Percentiles rank a stretch among this genome's conserved stretches.
Evolutionary conservation across 2,113 vertebrate genomes (phyloP).

Genomic region (Phalacrocorax aristotelis): DNA sequence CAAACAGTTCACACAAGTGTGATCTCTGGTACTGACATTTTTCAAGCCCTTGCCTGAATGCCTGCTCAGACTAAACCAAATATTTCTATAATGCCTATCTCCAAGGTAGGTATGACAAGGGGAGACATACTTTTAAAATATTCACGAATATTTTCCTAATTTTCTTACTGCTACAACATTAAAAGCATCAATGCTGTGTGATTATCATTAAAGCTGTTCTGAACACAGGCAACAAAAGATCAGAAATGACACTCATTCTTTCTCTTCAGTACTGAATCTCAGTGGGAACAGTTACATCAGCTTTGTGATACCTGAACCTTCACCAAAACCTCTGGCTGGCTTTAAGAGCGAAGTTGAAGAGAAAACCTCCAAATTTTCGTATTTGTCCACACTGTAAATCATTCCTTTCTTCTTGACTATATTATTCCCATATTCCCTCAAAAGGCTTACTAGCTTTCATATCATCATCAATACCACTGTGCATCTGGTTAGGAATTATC

Average conservation of each 20-base stretch:
- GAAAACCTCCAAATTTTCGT: not conserved
- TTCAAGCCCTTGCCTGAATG: not conserved
- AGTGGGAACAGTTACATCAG: not conserved
- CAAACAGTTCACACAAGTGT: accelerated
- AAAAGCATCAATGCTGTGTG: not conserved
- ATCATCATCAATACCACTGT: not conserved
- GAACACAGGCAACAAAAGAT: not conserved
- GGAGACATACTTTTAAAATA: not conserved
- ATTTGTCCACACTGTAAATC: not conserved
- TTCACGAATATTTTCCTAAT: not conserved
- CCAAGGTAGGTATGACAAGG: not conserved
- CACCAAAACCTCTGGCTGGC: not conserved
- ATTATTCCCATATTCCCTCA: not conserved
- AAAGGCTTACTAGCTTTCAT: not conserved
- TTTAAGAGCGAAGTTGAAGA: not conserved
- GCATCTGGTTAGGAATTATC: not conserved
- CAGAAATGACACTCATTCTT: not conserved
- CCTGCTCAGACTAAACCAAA: not conserved
- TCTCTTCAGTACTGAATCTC: not conserved
- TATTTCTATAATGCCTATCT: not conserved
- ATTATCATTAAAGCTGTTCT: not conserved
- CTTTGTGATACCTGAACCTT: not conserved
- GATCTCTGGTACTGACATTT: not conserved
- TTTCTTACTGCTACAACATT: not conserved
- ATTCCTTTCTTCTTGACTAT: not conserved